A percentile compares a stretch with the other conserved stretches of the same genome.
Conservation (phyloP, 2,888 invertebrate genomes). For the Chironomus tentans region DNA sequence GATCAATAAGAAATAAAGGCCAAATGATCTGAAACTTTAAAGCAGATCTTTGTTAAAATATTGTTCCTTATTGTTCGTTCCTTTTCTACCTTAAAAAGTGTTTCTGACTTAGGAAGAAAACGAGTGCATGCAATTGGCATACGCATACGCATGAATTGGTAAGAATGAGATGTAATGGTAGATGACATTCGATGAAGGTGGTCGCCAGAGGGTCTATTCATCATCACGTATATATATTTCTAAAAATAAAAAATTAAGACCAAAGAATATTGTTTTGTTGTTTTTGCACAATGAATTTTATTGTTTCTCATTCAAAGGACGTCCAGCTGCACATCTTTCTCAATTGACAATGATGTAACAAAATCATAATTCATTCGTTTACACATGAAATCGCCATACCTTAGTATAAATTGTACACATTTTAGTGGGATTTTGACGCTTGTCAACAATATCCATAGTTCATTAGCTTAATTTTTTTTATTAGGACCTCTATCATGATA, state of each 20-base stretch:
- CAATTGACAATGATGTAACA: constrained; percentile 6
- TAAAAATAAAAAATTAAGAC: constrained; percentile 14
- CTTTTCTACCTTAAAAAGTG: not conserved
- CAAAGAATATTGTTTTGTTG: constrained; percentile 3
- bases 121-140: not conserved
- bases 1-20: not conserved
- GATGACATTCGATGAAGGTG: constrained; percentile 25
- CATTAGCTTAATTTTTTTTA: too few species aligned
- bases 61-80: too few species aligned
- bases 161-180: constrained; percentile 1
- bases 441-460: too few species aligned
- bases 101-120: not conserved
- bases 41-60: too few species aligned
- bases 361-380: not conserved
- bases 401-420: too few species aligned
- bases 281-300: constrained; percentile 3
- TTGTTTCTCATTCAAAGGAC: not conserved
- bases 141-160: not conserved
- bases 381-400: too few species aligned
- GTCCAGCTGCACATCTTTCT: not conserved
- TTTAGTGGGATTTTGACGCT: too few species aligned
- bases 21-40: not conserved
- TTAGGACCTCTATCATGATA: too few species aligned
- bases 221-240: not conserved
- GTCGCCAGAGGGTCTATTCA: constrained; percentile 21